Evolutionary conservation across 2,113 vertebrate genomes (phyloP), one percentile per base, ranked within the genome.

Genomic region (Neogobius melanostomus): DNA sequence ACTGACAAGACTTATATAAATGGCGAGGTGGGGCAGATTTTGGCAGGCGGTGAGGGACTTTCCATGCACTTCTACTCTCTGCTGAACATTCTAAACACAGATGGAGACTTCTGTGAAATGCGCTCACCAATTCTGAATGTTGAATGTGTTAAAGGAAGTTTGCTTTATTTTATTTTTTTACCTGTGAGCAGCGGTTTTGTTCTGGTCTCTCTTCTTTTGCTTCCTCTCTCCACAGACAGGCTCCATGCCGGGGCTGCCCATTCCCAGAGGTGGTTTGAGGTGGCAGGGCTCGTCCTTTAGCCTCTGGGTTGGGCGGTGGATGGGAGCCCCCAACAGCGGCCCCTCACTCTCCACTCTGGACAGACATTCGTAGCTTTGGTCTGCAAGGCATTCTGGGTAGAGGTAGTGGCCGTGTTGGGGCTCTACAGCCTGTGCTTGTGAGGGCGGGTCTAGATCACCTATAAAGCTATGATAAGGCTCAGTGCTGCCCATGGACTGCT

Each of bases 181-280:
- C 90, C 95, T 94, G 89, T 96, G 93, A 80, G 95, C 95, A 69
- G 95, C 95, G 0, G 95, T 96, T 84, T 97, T 97, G 90, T 97
- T 96, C 93, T 96, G 95, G 84, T 97, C 95, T 81, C 95, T 93
- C 88, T 97, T 97, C 92, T 97, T 97, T 82, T 96, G 95, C 82
- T 95, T 95, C 64, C 94, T 93, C 82, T 97, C 95, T 57, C 91
- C 93, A 10, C 49, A 87, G 76, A 47, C 53, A 48, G 21, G 1
- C 4, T 89, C 83, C 83, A 87, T 53, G 7, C 81, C 49, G 66
- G 71, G 76, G 28, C 48, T 57, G 7, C 84, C 73, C 71, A 89
- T 81, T 75, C 81, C 87, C 70, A 91, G 82, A 54, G 92, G 71
- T 2, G 89, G 83, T 21, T 93, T 93, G 17, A 91, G 36, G 7